Conservation (phyloP, 2,797 vertebrate species). For the Aplochiton taeniatus region DNA sequence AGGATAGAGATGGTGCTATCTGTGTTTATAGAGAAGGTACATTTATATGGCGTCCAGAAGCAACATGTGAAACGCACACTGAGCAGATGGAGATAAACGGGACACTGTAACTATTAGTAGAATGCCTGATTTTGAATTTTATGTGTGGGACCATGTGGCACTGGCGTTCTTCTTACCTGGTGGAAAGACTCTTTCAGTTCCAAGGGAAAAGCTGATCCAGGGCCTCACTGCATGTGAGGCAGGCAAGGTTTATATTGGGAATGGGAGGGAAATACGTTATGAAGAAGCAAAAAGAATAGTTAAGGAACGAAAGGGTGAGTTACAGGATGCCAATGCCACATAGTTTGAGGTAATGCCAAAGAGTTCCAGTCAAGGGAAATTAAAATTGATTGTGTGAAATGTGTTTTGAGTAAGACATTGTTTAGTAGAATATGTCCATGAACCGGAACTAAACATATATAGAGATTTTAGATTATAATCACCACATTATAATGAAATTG, state of each 20-base stretch:
- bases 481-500: too few relatives aligned
- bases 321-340: too few relatives aligned
- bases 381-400: too few relatives aligned
- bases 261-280: background rate
- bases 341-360: too few relatives aligned
- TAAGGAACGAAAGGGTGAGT: background rate
- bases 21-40: conserved; percentile 3
- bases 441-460: too few relatives aligned
- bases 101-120: background rate
- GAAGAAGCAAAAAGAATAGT: background rate
- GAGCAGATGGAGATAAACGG: background rate
- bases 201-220: conserved; percentile 4
- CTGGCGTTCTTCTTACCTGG: conserved; percentile 30
- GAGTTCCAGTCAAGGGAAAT: too few relatives aligned
- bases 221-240: conserved; percentile 8
- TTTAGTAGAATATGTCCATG: too few relatives aligned
- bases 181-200: background rate
- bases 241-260: accelerated
- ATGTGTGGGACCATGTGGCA: conserved; percentile 41
- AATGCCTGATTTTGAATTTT: background rate
- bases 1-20: background rate
- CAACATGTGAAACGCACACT: conserved; percentile 1
- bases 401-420: too few relatives aligned
- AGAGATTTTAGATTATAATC: too few relatives aligned
- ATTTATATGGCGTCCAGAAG: conserved; percentile 40